These are phyloP conservation scores for Bactericera cockerelli DNA, from an alignment of 1,140 invertebrate species.

Conservation along the genomic window DNA sequence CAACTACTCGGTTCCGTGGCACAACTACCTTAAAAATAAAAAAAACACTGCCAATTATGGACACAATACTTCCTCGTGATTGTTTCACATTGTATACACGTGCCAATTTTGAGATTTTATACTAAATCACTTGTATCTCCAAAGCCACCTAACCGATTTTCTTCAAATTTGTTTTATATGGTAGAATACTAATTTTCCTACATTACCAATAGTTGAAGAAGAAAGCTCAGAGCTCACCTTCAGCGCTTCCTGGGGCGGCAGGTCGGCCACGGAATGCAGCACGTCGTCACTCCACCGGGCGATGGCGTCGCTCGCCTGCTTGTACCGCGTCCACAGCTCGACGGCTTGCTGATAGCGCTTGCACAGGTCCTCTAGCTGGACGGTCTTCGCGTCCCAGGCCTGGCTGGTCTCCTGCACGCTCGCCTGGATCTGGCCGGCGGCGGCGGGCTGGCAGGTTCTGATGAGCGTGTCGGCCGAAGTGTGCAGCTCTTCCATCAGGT, in stretches of 20 bases:
- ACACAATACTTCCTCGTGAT: too few species aligned
- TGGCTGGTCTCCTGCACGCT: conserved; percentile 56
- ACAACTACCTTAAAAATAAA: too few species aligned
- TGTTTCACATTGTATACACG: too few species aligned
- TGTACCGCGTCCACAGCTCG: conserved; percentile 56
- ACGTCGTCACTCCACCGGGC: conserved; percentile 43
- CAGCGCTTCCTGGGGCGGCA: background rate
- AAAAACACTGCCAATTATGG: too few species aligned
- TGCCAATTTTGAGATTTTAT: too few species aligned
- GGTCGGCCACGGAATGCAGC: background rate
- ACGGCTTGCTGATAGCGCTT: conserved; percentile 55
- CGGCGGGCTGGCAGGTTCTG: conserved; percentile 37
- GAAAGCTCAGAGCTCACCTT: too few species aligned
- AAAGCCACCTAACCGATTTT: too few species aligned
- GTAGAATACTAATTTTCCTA: too few species aligned
- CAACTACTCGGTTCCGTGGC: too few species aligned
- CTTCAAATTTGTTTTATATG: too few species aligned
- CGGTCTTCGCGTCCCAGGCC: conserved; percentile 56
- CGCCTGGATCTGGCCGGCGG: conserved; percentile 36
- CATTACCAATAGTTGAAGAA: too few species aligned
- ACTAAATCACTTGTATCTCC: too few species aligned
- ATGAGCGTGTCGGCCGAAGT: background rate
- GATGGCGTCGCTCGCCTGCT: conserved; percentile 54
- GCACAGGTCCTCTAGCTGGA: conserved; percentile 51
- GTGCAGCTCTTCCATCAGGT: background rate